Evolutionary conservation across 2,797 vertebrate genomes (phyloP).

Genomic region (Rhyacichthys aspro): DNA sequence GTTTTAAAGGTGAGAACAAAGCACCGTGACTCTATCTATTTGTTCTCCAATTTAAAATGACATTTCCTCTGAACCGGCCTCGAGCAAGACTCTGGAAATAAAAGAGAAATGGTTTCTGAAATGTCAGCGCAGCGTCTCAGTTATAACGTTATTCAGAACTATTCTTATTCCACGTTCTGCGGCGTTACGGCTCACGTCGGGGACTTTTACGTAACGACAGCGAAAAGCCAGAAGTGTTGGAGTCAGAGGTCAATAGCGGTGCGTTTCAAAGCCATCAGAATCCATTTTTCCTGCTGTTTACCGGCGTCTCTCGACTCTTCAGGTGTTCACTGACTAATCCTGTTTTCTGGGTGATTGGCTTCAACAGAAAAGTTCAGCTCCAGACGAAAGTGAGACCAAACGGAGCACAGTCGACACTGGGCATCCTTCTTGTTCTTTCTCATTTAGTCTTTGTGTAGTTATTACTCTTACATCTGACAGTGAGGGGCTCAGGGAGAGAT

Average conservation of each 20-base stretch:
- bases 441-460: not conserved
- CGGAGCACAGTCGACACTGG: not conserved
- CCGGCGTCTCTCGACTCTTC: slow-evolving; percentile 22
- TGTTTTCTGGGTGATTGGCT: slow-evolving; percentile 36
- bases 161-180: slow-evolving; percentile 14
- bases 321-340: slow-evolving; percentile 48
- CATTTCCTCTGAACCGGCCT: not conserved
- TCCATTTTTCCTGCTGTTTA: slow-evolving; percentile 20
- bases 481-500: not conserved
- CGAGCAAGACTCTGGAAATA: slow-evolving; percentile 1
- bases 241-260: slow-evolving; percentile 21
- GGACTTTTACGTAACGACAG: not conserved
- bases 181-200: slow-evolving; percentile 12
- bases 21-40: no score
- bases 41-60: not conserved
- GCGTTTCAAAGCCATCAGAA: slow-evolving; percentile 9
- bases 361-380: slow-evolving; percentile 15
- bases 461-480: not conserved
- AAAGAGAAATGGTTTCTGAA: no score
- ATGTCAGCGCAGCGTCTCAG: not conserved
- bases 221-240: not conserved
- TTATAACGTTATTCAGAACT: not conserved
- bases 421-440: not conserved
- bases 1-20: no score
- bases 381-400: not conserved